Evolutionary conservation across 2,888 invertebrate genomes (phyloP).

Genomic region (Villa cingulata): DNA sequence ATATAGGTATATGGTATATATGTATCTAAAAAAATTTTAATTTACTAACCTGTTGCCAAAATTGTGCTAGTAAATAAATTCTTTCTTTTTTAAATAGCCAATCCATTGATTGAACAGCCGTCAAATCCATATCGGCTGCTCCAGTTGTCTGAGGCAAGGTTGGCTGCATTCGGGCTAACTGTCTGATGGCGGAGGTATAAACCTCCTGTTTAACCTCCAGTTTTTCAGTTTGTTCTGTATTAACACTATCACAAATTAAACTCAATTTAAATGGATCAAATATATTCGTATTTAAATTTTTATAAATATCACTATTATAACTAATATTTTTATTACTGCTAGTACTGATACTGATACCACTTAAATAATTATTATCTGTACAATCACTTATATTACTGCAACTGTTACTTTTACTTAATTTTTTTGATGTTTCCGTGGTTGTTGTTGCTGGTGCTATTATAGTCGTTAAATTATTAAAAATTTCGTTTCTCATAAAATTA

Average conservation of each 20-base stretch:
- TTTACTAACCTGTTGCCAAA: constrained; percentile 86
- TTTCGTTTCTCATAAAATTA: not conserved
- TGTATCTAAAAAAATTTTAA: too few relatives aligned
- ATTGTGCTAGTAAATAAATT: constrained; percentile 85
- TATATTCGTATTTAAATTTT: not conserved
- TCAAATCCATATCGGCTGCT: constrained; percentile 79
- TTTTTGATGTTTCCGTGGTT: too few relatives aligned
- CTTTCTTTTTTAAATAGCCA: constrained; percentile 93
- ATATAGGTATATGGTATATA: too few relatives aligned
- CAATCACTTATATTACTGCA: not conserved
- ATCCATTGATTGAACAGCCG: constrained; percentile 91
- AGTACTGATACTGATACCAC: too few relatives aligned
- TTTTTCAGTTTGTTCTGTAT: not conserved
- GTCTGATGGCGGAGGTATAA: constrained; percentile 11
- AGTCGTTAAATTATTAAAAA: not conserved
- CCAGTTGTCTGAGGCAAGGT: constrained; percentile 56
- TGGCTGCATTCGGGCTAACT: constrained; percentile 53
- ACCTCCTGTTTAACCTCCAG: constrained; percentile 7
- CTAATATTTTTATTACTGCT: too few relatives aligned
- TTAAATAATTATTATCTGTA: too few relatives aligned
- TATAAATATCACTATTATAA: not conserved
- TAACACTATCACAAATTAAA: not conserved
- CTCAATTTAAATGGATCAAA: not conserved
- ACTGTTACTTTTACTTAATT: not conserved
- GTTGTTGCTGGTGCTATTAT: too few relatives aligned